Evolutionary conservation across 2,797 vertebrate genomes (phyloP).

Genomic region (Acipenser ruthenus): DNA sequence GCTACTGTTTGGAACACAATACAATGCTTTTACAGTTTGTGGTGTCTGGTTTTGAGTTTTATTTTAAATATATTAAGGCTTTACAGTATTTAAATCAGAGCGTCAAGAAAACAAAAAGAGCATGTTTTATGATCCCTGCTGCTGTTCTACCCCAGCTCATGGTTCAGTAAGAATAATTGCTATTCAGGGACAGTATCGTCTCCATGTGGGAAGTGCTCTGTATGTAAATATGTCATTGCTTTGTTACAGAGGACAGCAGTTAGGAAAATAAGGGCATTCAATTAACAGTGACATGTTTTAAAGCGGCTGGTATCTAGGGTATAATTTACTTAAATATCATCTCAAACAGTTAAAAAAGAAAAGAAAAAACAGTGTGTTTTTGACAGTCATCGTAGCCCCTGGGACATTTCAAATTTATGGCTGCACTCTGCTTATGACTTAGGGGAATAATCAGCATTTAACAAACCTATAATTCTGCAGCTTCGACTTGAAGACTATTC

Average conservation of each 20-base stretch:
- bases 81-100: no score
- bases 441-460: constrained; percentile 50
- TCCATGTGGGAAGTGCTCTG: neutral
- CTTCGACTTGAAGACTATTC: constrained; percentile 19
- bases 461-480: constrained; percentile 42
- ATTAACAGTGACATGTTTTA: constrained; percentile 39
- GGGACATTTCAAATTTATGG: constrained; percentile 41
- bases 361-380: constrained; percentile 37
- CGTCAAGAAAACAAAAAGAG: no score
- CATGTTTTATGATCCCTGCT: no score
- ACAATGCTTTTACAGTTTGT: no score
- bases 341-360: constrained; percentile 35
- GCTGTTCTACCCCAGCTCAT: no score
- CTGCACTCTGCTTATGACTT: constrained; percentile 44
- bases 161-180: neutral
- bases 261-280: constrained; percentile 38
- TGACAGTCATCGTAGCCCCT: constrained; percentile 34
- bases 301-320: constrained; percentile 41
- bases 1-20: no score
- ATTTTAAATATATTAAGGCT: no score
- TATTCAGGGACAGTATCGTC: neutral
- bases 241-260: constrained; percentile 23
- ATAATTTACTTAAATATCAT: constrained; percentile 53
- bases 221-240: neutral
- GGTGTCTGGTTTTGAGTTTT: no score